Base-by-base conservation (phyloP, 2,113 vertebrate genomes). In the Pangasianodon hypophthalmus region DNA sequence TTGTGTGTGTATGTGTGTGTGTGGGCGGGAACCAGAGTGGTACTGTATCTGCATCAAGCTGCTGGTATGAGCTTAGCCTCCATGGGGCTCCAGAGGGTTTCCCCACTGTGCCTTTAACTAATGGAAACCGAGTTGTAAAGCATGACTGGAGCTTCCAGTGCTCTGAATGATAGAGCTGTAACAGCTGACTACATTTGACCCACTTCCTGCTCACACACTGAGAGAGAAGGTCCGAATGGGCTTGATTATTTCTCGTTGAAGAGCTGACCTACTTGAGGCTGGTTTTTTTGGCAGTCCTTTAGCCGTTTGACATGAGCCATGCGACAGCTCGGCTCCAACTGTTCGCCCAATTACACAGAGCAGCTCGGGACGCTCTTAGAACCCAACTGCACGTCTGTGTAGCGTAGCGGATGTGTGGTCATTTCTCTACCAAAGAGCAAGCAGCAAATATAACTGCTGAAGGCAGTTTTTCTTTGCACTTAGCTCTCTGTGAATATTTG, bases 261-360 rank as follows among this genome's bases (percentile, higher is more conserved):
- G 52, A 91, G 87, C 87, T 93, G 93, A 93, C 92, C 92, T 92
- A 93, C 90, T 92, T 93, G 89, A 90, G 85, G 82, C 87, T 26
- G 69, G 64, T 48, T 91, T 75, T 88, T 77, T 87, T 54, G 90
- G 67, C 44, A 80, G 88, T 84, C 62, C 85, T 90, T 91, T 75
- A 89, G 82, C 80, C 24, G 87, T 89, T 90, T 94, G 87, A 92
- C 37, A 75, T 75, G 84, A 67, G 60, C 84, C 90, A 50, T 62
- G 85, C 58, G 73, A 88, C 60, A 37, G 32, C 24, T n/a, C 84
- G 73, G 83, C 77, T 88, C 71, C 92, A 69, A 44, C 88, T 56
- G 18, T 85, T 86, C 84, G 73, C 80, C 62, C 80, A 84, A 60
- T 87, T 83, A 88, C 84, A 69, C 60, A 87, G 84, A 80, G 69